phyloP scores from a whole-genome alignment of 2,888 invertebrate genomes.

The Rotaria socialis region DNA sequence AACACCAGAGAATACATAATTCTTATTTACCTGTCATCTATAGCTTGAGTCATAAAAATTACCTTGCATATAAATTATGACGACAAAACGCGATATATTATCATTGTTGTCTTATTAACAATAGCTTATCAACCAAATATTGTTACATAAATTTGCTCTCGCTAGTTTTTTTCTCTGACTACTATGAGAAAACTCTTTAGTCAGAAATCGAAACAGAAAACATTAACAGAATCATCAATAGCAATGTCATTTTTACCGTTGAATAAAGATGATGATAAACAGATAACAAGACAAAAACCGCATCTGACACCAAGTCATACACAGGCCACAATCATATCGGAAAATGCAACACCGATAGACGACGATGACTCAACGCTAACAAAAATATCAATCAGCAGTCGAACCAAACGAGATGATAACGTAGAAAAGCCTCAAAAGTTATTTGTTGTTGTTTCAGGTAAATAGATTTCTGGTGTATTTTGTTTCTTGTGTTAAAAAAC shows the following conservation, averaged over 20 bases:
- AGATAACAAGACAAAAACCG: not conserved
- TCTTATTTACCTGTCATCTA: not conserved
- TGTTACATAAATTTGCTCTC: not conserved
- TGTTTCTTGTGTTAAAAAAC: no score
- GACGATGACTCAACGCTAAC: not conserved
- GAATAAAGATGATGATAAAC: not conserved
- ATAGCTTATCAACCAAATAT: no score
- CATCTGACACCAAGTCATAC: not conserved
- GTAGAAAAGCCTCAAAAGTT: not conserved
- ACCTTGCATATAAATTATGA: no score
- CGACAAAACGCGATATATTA: not conserved
- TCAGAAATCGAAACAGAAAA: not conserved
- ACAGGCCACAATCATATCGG: not conserved
- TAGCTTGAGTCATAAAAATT: not conserved
- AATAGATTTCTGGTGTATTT: not conserved
- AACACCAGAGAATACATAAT: not conserved
- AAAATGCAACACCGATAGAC: not conserved
- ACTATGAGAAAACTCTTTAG: slow-evolving; percentile 7
- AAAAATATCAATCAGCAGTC: not conserved
- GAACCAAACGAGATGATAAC: not conserved
- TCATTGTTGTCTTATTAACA: not conserved
- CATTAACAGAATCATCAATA: not conserved
- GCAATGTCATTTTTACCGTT: not conserved
- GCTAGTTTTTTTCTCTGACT: no score
- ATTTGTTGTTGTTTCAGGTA: slow-evolving; percentile 23